Evolutionary conservation across 2,888 invertebrate genomes (phyloP).

Genomic region (Drosophila paracracens): DNA sequence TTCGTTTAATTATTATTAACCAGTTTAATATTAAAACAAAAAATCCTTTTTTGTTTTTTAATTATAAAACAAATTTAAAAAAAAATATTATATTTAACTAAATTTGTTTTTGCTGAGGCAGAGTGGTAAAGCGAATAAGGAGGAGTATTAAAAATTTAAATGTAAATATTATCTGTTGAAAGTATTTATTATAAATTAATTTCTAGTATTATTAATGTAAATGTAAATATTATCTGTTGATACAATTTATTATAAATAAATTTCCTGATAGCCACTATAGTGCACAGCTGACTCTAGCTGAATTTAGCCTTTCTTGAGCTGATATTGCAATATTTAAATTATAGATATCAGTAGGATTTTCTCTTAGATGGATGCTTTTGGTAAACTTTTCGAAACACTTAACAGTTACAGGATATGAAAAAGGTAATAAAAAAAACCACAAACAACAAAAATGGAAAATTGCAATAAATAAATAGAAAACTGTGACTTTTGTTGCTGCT

Average conservation of each 20-base stretch:
- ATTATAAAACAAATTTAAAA: background rate
- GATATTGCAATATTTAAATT: background rate
- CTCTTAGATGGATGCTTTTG: background rate
- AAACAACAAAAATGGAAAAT: conserved; percentile 56
- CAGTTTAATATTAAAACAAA: background rate
- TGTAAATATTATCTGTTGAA: too few relatives aligned
- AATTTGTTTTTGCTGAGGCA: background rate
- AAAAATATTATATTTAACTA: background rate
- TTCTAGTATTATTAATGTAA: background rate
- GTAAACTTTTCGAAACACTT: background rate
- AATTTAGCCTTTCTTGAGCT: background rate
- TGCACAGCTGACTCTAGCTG: background rate
- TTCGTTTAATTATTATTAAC: background rate
- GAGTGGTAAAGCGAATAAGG: background rate
- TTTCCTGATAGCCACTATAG: background rate
- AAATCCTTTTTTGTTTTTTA: too few relatives aligned
- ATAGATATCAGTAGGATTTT: background rate
- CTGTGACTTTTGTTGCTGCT: conserved; percentile 31
- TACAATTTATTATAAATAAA: background rate
- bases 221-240: background rate
- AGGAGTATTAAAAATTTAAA: too few relatives aligned
- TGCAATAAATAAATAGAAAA: conserved; percentile 69
- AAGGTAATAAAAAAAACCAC: conserved; percentile 11
- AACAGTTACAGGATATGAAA: conserved; percentile 18
- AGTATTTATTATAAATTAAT: too few relatives aligned